Evolutionary conservation across 2,113 vertebrate species (phyloP), one percentile per base, ranked within the genome.

Genomic region (Pycnonotus jocosus): DNA sequence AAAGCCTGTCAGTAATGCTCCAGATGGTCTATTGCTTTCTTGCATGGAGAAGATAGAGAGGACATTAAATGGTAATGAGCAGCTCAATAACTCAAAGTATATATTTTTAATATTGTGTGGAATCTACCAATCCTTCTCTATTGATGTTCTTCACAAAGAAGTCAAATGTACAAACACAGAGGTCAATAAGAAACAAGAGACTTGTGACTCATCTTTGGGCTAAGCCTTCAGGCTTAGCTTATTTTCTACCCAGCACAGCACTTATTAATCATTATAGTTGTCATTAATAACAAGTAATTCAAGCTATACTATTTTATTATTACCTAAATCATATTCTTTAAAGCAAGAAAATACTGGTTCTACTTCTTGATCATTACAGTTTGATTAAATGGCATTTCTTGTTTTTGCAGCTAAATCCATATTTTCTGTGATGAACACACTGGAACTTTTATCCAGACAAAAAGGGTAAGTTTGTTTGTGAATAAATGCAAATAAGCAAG

Each of bases 371-470:
- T 71, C 10, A 53, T 22, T 91, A 30, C 53, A 79, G 56, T 48
- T 40, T 62, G 25, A 88, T 88, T 91, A 82, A 91, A 70, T 88
- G 83, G 54, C 12, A 12, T 65, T 92, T 88, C 61, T 7, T 4
- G 4, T 66, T 96, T 97, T 88, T 97, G 45, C 93, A 99, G 98
- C 95, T 94, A 97, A 97, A 62, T 97, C 97, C 57, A 48, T 98
- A 87, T 97, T 95, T 72, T 88, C 95, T 92, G 97, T 98, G 92
- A 96, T 96, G 93, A 98, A 94, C 91, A 96, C 88, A 12, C 94
- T 99, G 95, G 98, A 99, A 95, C 90, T 88, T 72, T 98, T 98
- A 48, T 98, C 98, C 71, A 98, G 97, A 84, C 97, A 98, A 91
- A 98, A 94, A 92, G 98, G 98, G 98, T 99, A 97, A 93, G 97